A percentile compares a stretch with the other conserved stretches of the same genome.
Conservation (phyloP, 2,888 invertebrate genomes). For the Cenopis cana region DNA sequence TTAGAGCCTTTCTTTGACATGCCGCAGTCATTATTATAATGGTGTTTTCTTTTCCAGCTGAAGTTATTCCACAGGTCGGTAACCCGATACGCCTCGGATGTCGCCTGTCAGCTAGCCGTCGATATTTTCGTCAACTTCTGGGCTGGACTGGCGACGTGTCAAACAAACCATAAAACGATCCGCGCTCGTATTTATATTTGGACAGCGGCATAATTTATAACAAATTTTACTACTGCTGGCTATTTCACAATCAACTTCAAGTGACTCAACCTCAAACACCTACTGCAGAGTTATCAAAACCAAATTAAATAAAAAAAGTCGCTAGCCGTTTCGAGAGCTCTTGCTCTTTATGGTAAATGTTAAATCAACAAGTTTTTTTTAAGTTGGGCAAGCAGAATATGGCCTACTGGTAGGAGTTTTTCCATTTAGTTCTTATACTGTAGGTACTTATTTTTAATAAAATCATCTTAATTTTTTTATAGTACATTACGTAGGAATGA, state of each 20-base stretch:
- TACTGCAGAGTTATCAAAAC: constrained; percentile 61
- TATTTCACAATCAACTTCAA: constrained; percentile 56
- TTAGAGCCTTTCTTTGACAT: constrained; percentile 19
- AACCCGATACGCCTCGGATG: constrained; percentile 72
- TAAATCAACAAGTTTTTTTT: constrained; percentile 73
- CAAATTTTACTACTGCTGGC: constrained; percentile 48
- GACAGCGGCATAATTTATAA: constrained; percentile 45
- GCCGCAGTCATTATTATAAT: constrained; percentile 19
- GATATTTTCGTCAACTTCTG: constrained; percentile 76
- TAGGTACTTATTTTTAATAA: not conserved
- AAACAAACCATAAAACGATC: constrained; percentile 69
- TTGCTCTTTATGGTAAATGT: constrained; percentile 74
- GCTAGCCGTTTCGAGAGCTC: constrained; percentile 57
- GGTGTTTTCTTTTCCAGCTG: constrained; percentile 57
- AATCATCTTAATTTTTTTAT: not conserved
- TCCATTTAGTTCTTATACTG: not conserved
- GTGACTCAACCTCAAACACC: constrained; percentile 59
- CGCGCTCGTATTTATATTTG: constrained; percentile 54
- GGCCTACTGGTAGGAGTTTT: constrained; percentile 20
- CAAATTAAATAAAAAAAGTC: constrained; percentile 64
- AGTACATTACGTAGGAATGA: not conserved
- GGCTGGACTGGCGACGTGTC: constrained; percentile 61
- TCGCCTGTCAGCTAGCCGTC: constrained; percentile 69
- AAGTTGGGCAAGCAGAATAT: constrained; percentile 66
- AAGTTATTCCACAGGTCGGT: constrained; percentile 67